These are phyloP conservation scores for Boulengeromyrus knoepffleri DNA, from an alignment of 2,113 vertebrate genomes.

Conservation along the genomic window DNA sequence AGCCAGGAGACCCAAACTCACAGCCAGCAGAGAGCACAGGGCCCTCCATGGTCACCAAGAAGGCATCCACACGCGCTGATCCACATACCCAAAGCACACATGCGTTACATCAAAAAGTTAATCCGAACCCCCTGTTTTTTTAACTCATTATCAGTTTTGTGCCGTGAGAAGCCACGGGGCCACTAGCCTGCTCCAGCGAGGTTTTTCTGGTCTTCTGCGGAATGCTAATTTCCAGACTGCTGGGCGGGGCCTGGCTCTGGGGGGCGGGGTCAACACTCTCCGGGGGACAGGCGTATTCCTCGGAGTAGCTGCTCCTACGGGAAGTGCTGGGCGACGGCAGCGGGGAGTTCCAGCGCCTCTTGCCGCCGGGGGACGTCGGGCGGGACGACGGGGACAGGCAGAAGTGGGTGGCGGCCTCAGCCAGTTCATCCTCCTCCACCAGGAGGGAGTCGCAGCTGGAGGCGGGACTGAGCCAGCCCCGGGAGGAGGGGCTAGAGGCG, in stretches of 20 bases:
- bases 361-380: conserved; percentile 77
- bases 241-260: conserved; percentile 46
- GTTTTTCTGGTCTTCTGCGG: conserved; percentile 84
- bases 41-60: neutral
- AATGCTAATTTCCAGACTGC: conserved; percentile 66
- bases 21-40: neutral
- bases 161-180: neutral
- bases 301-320: conserved; percentile 73
- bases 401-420: conserved; percentile 68
- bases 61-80: neutral
- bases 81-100: neutral
- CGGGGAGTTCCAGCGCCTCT: conserved; percentile 74
- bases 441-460: conserved; percentile 80
- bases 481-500: conserved; percentile 79
- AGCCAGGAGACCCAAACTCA: conserved; percentile 11
- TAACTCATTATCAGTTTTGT: neutral
- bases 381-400: conserved; percentile 69
- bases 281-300: conserved; percentile 59
- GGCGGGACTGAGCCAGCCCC: conserved; percentile 77
- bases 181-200: conserved; percentile 72
- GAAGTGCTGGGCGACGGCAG: conserved; percentile 69
- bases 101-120: neutral
- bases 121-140: neutral
- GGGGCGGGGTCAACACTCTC: conserved; percentile 43
- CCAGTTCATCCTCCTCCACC: conserved; percentile 81